Evolutionary conservation across 2,888 invertebrate species (phyloP), one percentile per base, ranked within the genome.

Genomic region (Xanthorhoe designata): DNA sequence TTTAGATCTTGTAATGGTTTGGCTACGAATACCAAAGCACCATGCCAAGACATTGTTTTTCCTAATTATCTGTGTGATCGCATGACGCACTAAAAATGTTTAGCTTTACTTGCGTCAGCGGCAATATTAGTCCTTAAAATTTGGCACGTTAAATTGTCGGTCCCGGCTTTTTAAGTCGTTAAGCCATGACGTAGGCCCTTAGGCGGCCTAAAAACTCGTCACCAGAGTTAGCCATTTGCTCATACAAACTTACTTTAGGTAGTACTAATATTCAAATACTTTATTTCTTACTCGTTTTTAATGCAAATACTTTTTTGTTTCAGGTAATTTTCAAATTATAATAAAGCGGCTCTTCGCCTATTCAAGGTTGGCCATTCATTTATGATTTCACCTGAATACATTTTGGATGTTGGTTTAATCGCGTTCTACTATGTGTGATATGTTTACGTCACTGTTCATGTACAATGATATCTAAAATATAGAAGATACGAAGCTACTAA

Each of bases 361-460:
- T 79, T 78, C 80, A 84, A 86, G 87, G 86, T 85, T 84, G 73
- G 72, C 73, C 67, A 75, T 72, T 66, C 75, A 66, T 65, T 71
- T 71, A 72, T 74, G 75, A 79, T 78, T 73, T 66, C 85, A 88
- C 85, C 86, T 87, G 85, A 80, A 81, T 80, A 81, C 77, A 87
- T 72, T 68, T 68, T 64, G 67, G 45, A 69, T 72, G 64, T 70
- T 73, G 67, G 58, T 68, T 69, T 65, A 71, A 67, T 71, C 64
- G 65, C 63, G 62, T 64, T 42, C 66, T 58, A 70, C 54, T 57
- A 57, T 58, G 42, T 35, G 65, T 66, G 59, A 71, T 70, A 70
- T 62, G 64, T 66, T 29, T 64, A 66, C 68, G 72, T 72, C 72
- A 71, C 45, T 61, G 51, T 60, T 45, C 2, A 45, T 56, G 32